phyloP scores from a whole-genome alignment of 2,113 vertebrate species.

The Apeltes quadracus region DNA sequence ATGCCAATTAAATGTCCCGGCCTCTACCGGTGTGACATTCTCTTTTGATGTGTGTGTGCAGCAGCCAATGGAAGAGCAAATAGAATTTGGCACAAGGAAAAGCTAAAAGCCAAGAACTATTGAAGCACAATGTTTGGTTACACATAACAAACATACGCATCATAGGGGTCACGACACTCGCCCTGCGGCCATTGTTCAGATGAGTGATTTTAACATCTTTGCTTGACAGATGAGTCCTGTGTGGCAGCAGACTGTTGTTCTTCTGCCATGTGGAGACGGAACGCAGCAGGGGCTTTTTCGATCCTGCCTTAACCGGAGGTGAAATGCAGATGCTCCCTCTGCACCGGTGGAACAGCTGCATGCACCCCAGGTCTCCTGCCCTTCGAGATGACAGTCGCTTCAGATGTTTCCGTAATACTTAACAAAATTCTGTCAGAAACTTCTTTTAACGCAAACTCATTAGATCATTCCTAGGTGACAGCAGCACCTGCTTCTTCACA shows the following conservation, averaged over 20 bases:
- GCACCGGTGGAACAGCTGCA: too few species aligned
- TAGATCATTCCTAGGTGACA: background rate
- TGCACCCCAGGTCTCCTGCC: too few species aligned
- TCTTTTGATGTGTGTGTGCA: background rate
- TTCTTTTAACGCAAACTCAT: too few species aligned
- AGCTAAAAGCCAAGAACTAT: background rate
- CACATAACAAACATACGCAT: too few species aligned
- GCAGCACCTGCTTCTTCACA: background rate
- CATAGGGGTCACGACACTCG: background rate
- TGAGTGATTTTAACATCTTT: background rate
- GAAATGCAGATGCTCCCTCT: background rate
- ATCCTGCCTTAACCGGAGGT: background rate
- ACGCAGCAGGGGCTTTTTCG: background rate
- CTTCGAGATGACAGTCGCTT: too few species aligned
- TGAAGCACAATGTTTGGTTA: background rate
- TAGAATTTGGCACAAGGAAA: background rate
- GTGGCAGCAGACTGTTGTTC: too few species aligned
- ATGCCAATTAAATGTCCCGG: too few species aligned
- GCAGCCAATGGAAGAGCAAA: background rate
- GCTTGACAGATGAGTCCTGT: background rate
- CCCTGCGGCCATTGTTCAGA: background rate
- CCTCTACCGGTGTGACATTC: too few species aligned
- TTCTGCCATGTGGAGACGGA: too few species aligned
- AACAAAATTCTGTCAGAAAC: too few species aligned
- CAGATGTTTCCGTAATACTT: too few species aligned